Percentiles rank a stretch among this genome's conserved stretches.
Evolutionary conservation across 35 echinoderm and acorn worm species (phyloP).

Genomic region (Nesometra sesokonis): DNA sequence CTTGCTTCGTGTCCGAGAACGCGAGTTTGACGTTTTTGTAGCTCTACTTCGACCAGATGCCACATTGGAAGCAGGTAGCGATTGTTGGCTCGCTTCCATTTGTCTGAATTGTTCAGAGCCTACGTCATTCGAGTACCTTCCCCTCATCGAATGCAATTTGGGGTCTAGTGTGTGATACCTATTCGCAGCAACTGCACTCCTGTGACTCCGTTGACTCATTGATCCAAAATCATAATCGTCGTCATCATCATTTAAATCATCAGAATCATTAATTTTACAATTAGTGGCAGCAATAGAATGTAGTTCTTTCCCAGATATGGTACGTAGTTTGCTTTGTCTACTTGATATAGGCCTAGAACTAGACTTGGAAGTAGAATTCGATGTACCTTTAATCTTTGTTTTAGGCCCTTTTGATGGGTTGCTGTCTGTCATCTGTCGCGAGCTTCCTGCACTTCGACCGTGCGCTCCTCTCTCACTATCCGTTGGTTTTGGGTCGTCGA

Average conservation of each 20-base stretch:
- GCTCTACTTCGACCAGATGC: neutral
- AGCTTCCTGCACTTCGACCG: neutral
- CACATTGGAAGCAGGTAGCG: neutral
- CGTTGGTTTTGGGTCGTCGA: neutral
- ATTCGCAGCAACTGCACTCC: neutral
- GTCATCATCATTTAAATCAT: neutral
- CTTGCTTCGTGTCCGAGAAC: neutral
- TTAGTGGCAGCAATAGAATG: neutral
- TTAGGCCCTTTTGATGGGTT: neutral
- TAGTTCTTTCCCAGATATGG: neutral
- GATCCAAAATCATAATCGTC: neutral
- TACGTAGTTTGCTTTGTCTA: neutral
- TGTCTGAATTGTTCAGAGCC: neutral
- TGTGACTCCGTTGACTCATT: neutral
- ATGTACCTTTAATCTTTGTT: neutral
- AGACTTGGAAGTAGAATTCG: conserved; percentile 7
- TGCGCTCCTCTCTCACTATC: neutral
- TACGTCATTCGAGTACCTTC: neutral
- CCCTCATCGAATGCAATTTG: neutral
- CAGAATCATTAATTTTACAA: neutral
- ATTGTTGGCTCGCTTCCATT: neutral
- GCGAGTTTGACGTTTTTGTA: neutral
- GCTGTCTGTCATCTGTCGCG: neutral
- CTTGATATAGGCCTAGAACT: no score
- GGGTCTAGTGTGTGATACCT: neutral